Evolutionary conservation across 2,888 invertebrate species (phyloP), one percentile per base, ranked within the genome.

Genomic region (Rotaria magnacalcarata): DNA sequence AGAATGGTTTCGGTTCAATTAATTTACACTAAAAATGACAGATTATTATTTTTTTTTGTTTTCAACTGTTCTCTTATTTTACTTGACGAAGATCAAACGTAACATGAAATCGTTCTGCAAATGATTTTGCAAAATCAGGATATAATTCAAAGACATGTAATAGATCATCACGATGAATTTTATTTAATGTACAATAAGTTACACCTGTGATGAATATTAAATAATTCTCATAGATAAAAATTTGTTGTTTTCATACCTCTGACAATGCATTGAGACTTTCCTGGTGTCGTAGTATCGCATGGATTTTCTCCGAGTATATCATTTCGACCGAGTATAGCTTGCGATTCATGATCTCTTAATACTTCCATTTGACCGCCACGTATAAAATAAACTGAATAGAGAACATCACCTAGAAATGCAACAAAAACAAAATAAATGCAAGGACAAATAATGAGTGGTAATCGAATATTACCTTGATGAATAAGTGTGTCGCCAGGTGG

Each of bases 321-420:
- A 90, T 96, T 96, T 92, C 97, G 97, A 95, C 97, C 96, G 91
- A 98, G 93, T 90, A 98, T 97, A 84, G 97, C 97, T 94, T 97
- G 96, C 87, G 97, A 96, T 89, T 96, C 95, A 91, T 97, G 97
- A 89, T 97, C 97, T 90, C 96, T 95, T 80, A 98, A 93, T 89
- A 98, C 97, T 87, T 91, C 91, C 60, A 91, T 88, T 10, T 91
- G 90, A 21, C 91, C 91, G 10, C 91, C 88, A 8, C 90, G 90
- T 47, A 91, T 90, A 88, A 91, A 91, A 88, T 90, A 91, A 41
- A 91, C 89, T 56, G 90, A 89, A 27, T 90, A 90, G 85, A 91
- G 88, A 85, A 91, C 90, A 87, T 91, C 91, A 67, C 67, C 56
- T 56, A 24, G 34, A 34, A 34, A 34, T 34, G 1, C 34, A 21